Base-by-base conservation (phyloP, 2,797 vertebrate genomes). In the Balearica regulorum region DNA sequence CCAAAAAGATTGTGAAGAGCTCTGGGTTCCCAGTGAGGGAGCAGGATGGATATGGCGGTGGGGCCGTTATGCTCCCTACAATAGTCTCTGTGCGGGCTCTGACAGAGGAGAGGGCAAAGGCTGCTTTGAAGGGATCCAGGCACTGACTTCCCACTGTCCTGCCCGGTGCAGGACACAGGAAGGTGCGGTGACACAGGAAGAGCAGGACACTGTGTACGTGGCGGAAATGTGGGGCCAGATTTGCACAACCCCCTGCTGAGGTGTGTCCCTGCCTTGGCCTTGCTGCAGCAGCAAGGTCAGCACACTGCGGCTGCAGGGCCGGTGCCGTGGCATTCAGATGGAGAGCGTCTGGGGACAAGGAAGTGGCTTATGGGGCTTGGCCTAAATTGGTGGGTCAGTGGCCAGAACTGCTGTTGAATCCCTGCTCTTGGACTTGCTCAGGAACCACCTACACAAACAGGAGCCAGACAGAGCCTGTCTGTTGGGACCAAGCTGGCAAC, bases 271-370 rank as follows among this genome's bases (percentile, higher is more conserved):
- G 49, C 64, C 75, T 29, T 6, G 46, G 54, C 6, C 22, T 8
- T 39, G 69, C 65, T 35, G 58, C 73, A 72, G 61, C 57, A 51
- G 35, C 1, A 2, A 58, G 48, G 21, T 31, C 69, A 87, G 62
- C 5, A 17, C 0, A 0, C 43, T 43, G 60, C 0, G 15, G 43
- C 69, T 33, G 44, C 35, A n/a, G 64, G 71, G 58, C 58, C 0
- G 0, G 21, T 6, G 48, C 65, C 28, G 48, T 10, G 49, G 54
- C 73, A 69, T 49, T 57, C 85, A 39, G 10, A 3, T 4, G 37
- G 46, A 87, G 44, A 81, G 57, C 3, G 2, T 49, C 37, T 87
- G 77, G 35, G 46, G 73, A 84, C 44, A 51, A 61, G 80, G 70
- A 92, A 76, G 58, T 70, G 81, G 51, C 4, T 0, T 1, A 22